A percentile compares a stretch with the other conserved stretches of the same genome.
phyloP scores from a whole-genome alignment of 2,888 invertebrate species.

The Lasioglossum vierecki region DNA sequence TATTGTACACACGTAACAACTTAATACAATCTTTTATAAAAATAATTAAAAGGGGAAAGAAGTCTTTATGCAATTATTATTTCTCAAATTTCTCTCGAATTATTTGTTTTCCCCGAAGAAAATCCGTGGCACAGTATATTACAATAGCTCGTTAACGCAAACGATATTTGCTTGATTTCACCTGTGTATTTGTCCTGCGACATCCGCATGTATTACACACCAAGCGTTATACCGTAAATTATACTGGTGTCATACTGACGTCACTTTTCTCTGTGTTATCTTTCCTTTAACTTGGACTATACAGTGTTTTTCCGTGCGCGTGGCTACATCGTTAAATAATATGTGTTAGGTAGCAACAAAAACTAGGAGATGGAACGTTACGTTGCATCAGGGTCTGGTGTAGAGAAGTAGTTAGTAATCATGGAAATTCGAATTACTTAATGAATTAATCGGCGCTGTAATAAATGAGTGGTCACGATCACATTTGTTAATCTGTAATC shows the following conservation, averaged over 20 bases:
- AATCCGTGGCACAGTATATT: not conserved
- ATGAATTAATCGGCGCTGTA: not conserved
- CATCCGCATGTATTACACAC: not conserved
- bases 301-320: not conserved
- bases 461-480: not conserved
- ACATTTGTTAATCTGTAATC: not conserved
- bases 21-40: not conserved
- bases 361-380: not conserved
- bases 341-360: not conserved
- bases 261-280: not conserved
- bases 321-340: not conserved
- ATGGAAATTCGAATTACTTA: not conserved
- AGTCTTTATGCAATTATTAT: not conserved
- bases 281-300: not conserved
- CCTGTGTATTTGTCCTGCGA: not conserved
- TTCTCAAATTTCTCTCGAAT: not conserved
- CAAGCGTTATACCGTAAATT: not conserved
- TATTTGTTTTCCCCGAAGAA: not conserved
- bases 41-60: conserved; percentile 1
- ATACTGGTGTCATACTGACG: not conserved
- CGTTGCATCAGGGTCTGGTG: not conserved
- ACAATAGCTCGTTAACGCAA: not conserved
- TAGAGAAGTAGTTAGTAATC: not conserved
- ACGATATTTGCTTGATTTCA: conserved; percentile 3
- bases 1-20: no score